Evolutionary conservation across 2,888 invertebrate species (phyloP).

Genomic region (Pheosia tremula): DNA sequence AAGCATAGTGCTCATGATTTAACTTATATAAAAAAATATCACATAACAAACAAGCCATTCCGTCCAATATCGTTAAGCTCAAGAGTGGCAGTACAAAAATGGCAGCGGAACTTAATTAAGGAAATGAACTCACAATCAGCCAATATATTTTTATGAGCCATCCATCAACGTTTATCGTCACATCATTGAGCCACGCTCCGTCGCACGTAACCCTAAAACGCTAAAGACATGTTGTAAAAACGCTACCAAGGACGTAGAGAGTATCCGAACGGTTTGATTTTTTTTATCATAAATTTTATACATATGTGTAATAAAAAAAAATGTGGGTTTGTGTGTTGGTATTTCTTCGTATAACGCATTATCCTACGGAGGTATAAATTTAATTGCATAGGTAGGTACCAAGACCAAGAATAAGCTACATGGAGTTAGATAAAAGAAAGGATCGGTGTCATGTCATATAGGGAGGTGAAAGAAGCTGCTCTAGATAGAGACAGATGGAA

Average conservation of each 20-base stretch:
- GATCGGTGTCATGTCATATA: too few species aligned
- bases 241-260: background rate
- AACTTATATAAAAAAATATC: background rate
- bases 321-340: too few species aligned
- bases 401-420: too few species aligned
- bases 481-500: too few species aligned
- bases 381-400: too few species aligned
- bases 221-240: conserved; percentile 25
- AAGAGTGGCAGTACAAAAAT: conserved; percentile 15
- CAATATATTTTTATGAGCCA: conserved; percentile 49
- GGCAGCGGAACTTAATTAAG: conserved; percentile 42
- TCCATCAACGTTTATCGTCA: conserved; percentile 48
- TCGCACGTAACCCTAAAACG: conserved; percentile 43
- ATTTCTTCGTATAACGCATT: too few species aligned
- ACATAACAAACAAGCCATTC: conserved; percentile 4
- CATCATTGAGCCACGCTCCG: conserved; percentile 37
- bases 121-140: conserved; percentile 47
- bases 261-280: background rate
- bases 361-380: too few species aligned
- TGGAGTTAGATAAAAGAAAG: too few species aligned
- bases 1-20: too few species aligned
- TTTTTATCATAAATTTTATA: background rate
- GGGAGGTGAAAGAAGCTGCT: too few species aligned
- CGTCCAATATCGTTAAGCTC: conserved; percentile 1
- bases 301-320: too few species aligned